Evolutionary conservation across 2,888 invertebrate genomes (phyloP), one percentile per base, ranked within the genome.

Genomic region (Perdita meconis): DNA sequence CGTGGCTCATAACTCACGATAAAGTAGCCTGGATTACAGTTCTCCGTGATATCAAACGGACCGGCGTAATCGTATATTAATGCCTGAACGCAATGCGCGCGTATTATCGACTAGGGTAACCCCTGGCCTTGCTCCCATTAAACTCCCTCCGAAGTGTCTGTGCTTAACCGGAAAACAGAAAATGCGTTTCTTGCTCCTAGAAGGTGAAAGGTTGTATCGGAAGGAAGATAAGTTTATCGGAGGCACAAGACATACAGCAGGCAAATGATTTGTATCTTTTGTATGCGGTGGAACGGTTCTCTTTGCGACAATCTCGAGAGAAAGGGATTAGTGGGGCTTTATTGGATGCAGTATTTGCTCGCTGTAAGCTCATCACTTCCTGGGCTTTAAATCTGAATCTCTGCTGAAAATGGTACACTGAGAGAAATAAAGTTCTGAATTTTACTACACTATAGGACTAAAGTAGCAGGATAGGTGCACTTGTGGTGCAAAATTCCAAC

Each of bases 1-100:
- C 67, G 68, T 75, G 75, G 73, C 79, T 82, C 85, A 79, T 86
- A 87, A 87, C 82, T 85, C 84, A 83, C 68, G 84, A 86, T 86
- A 85, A 86, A 87, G 81, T 77, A 84, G 83, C 80, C 68, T 68
- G 81, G 80, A 76, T 68, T 75, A 59, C 73, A 67, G 70, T 73
- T 66, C 71, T 40, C 36, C 22, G 44, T 40, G 51, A 47, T 74
- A 71, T 74, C 65, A 53, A 59, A 66, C 71, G 57, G 36, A 30
- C 75, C 65, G 70, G 63, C 63, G 71, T 69, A 77, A 79, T 75
- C 78, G 78, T 85, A 78, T 84, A 86, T 86, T 84, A 86, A 83
- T 81, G 83, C 68, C 66, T 51, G 67, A 72, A 81, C 76, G 83
- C 78, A 68, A 42, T 59, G 69, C 77, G 63, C 72, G 69, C 61